Evolutionary conservation across 1,140 invertebrate genomes (phyloP).

Genomic region (Alviniconcha marisindica): DNA sequence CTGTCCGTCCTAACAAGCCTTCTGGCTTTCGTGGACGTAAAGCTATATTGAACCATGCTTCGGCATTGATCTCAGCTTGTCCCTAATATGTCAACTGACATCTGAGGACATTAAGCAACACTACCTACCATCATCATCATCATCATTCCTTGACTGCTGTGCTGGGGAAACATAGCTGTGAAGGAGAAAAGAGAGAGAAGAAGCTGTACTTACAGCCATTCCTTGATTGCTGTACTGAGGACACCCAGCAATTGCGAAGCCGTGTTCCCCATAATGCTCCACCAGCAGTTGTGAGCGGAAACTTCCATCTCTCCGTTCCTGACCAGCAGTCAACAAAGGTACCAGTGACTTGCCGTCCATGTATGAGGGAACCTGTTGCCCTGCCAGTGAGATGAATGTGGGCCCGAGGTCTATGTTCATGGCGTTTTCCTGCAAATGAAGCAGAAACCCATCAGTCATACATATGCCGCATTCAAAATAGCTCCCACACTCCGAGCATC

Average conservation of each 20-base stretch:
- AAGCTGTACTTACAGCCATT: not conserved
- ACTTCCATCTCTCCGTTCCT: not conserved
- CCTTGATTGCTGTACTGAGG: conserved; percentile 49
- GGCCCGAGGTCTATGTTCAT: conserved; percentile 89
- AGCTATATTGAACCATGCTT: no score
- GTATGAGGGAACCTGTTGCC: conserved; percentile 70
- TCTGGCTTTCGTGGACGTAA: no score
- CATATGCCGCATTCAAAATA: no score
- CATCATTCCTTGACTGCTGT: not conserved
- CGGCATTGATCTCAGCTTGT: no score
- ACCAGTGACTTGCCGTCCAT: conserved; percentile 84
- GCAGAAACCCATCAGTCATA: no score
- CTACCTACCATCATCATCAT: not conserved
- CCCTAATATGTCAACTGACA: no score
- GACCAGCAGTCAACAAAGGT: conserved; percentile 54
- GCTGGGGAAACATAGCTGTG: no score
- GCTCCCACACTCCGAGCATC: no score
- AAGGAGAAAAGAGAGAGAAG: no score
- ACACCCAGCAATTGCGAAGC: conserved; percentile 71
- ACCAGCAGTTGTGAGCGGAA: conserved; percentile 79
- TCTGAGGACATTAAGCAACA: not conserved
- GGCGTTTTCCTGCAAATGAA: conserved; percentile 78
- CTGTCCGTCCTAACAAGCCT: no score
- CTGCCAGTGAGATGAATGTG: conserved; percentile 86
- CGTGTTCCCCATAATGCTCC: conserved; percentile 88